Conservation (phyloP, 1,140 invertebrate species). For the Zaprionus ornatus region DNA sequence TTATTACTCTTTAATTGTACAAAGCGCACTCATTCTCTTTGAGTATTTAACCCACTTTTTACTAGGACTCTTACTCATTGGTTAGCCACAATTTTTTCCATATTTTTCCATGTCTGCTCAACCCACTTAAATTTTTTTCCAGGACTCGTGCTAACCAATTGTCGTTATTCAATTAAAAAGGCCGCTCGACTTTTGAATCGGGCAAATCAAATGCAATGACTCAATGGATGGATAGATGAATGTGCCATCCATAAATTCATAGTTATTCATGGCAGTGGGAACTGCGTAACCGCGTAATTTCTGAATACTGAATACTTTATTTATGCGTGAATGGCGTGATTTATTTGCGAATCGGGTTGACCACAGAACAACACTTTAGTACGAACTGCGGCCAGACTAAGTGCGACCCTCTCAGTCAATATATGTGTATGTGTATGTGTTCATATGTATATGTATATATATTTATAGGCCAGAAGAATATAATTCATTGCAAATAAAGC, state of each 20-base stretch:
- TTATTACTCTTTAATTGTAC: neutral
- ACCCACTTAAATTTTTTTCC: neutral
- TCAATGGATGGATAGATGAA: neutral
- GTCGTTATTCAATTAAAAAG: slow-evolving; percentile 60
- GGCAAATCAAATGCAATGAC: slow-evolving; percentile 59
- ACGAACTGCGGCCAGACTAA: slow-evolving; percentile 18
- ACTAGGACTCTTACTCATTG: neutral
- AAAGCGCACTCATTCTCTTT: neutral
- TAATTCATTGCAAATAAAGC: slow-evolving; percentile 80
- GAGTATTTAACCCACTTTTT: neutral
- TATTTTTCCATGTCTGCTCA: slow-evolving; percentile 9
- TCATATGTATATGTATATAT: slow-evolving; percentile 7
- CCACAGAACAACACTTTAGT: slow-evolving; percentile 66
- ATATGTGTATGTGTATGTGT: slow-evolving; percentile 17
- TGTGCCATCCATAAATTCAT: slow-evolving; percentile 60
- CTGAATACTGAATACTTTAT: slow-evolving; percentile 61
- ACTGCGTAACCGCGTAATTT: slow-evolving; percentile 71
- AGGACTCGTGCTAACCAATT: slow-evolving; percentile 36
- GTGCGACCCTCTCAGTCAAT: slow-evolving; percentile 43
- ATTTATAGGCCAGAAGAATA: slow-evolving; percentile 56
- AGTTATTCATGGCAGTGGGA: slow-evolving; percentile 36
- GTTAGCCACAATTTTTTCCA: neutral
- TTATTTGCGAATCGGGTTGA: slow-evolving; percentile 61
- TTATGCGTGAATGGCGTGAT: slow-evolving; percentile 74
- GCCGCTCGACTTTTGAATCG: slow-evolving; percentile 51